A percentile compares a stretch with the other conserved stretches of the same genome.
Conservation (phyloP, 2,888 invertebrate genomes). For the Pristionchus entomophagus region DNA sequence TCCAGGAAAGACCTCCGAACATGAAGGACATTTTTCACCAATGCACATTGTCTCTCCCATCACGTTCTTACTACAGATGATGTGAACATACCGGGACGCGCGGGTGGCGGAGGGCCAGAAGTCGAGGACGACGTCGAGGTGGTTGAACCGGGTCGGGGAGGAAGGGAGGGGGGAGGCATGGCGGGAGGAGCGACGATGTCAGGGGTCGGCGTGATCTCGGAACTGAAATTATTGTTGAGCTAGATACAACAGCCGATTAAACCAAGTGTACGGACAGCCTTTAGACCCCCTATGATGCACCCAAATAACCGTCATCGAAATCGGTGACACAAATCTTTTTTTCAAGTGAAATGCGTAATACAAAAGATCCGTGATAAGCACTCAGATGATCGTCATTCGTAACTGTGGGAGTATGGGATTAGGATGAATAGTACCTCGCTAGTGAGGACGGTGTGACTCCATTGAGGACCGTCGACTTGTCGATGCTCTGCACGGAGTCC, state of each 20-base stretch:
- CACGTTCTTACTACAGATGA: no score
- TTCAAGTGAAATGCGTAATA: no score
- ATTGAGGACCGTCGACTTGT: background rate
- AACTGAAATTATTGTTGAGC: background rate
- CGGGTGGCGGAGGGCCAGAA: background rate
- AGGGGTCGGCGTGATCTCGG: conserved; percentile 42
- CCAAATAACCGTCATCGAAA: no score
- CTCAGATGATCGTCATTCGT: no score
- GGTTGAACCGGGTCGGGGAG: conserved; percentile 39
- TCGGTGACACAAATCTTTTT: no score
- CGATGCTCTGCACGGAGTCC: background rate
- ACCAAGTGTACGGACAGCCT: no score
- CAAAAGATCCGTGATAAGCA: no score
- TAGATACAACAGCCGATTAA: no score
- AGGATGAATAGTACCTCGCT: background rate
- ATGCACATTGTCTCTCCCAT: no score
- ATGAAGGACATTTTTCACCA: no score
- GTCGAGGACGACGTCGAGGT: conserved; percentile 46
- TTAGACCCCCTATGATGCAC: no score
- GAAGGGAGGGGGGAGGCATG: conserved; percentile 40
- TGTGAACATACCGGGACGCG: background rate
- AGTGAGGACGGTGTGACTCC: background rate
- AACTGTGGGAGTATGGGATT: background rate
- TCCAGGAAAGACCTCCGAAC: no score
- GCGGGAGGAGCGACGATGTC: conserved; percentile 1